These are phyloP conservation scores for Pachypeltis micranthus DNA, from an alignment of 1,140 invertebrate genomes.

Conservation along the genomic window DNA sequence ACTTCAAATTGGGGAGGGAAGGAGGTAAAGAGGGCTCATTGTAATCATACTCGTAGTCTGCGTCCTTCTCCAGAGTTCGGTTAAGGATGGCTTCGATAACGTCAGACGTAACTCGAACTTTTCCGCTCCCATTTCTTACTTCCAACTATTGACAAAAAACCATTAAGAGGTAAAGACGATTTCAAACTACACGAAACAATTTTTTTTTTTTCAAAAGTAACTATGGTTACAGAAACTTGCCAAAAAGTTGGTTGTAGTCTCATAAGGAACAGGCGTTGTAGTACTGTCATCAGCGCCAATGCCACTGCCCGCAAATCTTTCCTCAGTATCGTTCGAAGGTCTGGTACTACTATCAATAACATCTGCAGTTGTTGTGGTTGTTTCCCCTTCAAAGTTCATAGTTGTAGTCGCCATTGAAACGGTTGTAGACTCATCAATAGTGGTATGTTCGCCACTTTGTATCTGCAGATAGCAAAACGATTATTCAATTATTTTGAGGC, in stretches of 20 bases:
- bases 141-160: no score
- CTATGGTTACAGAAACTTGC: no score
- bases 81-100: conserved; percentile 38
- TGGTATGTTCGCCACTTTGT: no score
- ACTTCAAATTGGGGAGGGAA: conserved; percentile 57
- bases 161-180: no score
- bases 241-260: not conserved
- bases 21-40: conserved; percentile 53
- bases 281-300: conserved; percentile 20
- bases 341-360: not conserved
- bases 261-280: conserved; percentile 4
- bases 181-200: no score
- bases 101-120: conserved; percentile 27
- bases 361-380: conserved; percentile 17
- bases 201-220: no score
- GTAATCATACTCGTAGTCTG: conserved; percentile 47
- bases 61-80: conserved; percentile 34
- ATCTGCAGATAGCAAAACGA: no score
- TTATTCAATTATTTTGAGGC: no score
- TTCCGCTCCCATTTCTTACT: not conserved
- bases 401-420: no score
- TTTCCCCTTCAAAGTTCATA: no score
- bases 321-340: conserved; percentile 6
- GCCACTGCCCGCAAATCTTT: conserved; percentile 3
- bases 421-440: no score